phyloP scores from a whole-genome alignment of 2,797 vertebrate species.

The Coluber constrictor region DNA sequence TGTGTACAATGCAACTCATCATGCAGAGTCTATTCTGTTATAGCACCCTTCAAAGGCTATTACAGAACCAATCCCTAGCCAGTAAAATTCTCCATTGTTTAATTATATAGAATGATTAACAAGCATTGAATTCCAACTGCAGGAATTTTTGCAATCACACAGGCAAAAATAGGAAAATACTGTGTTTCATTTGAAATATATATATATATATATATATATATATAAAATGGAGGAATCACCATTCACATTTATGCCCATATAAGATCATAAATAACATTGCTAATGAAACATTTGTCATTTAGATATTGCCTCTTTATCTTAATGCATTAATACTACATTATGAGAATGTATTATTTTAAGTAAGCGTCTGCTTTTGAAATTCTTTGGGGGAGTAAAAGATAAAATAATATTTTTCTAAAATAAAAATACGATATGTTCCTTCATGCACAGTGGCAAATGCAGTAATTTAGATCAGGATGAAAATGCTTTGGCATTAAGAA shows the following conservation, averaged over 20 bases:
- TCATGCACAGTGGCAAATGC: slow-evolving; percentile 5
- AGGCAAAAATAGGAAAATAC: neutral
- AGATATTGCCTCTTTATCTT: neutral
- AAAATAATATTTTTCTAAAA: neutral
- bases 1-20: neutral
- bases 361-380: neutral
- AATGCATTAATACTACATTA: neutral
- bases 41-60: neutral
- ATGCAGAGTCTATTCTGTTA: neutral
- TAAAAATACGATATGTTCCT: neutral
- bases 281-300: neutral
- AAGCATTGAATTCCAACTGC: neutral
- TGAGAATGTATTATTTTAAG: slow-evolving; percentile 11
- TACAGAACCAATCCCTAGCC: neutral
- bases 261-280: neutral
- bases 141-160: neutral
- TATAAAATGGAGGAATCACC: no score
- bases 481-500: neutral
- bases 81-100: neutral
- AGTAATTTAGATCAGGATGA: neutral
- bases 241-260: neutral
- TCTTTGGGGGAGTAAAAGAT: neutral
- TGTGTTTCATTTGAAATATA: neutral
- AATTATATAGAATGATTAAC: neutral
- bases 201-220: neutral